Evolutionary conservation across 1,140 invertebrate genomes (phyloP).

Genomic region (Neodiprion lecontei): DNA sequence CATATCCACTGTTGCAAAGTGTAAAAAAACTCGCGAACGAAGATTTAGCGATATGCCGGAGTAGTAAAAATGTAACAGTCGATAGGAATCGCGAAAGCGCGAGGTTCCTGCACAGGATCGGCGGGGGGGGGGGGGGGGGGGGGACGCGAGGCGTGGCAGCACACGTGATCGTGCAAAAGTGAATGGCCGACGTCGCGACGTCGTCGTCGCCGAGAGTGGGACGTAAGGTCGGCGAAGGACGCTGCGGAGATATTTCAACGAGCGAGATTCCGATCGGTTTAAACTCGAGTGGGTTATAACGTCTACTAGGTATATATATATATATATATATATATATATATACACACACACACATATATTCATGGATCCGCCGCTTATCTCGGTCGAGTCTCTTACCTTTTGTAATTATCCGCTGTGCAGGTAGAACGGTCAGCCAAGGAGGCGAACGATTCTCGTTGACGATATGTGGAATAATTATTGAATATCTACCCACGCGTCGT

Average conservation of each 20-base stretch:
- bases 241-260: conserved; percentile 26
- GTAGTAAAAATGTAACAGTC: conserved; percentile 24
- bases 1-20: too few relatives aligned
- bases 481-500: too few relatives aligned
- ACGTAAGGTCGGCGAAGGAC: conserved; percentile 50
- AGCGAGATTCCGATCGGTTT: conserved; percentile 20
- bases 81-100: neutral
- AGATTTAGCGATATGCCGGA: neutral
- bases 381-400: neutral
- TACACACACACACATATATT: too few relatives aligned
- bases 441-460: neutral
- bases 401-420: neutral
- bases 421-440: neutral
- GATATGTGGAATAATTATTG: neutral
- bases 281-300: neutral
- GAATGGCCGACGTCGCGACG: conserved; percentile 7
- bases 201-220: conserved; percentile 21
- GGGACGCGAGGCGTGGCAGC: neutral
- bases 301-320: too few relatives aligned
- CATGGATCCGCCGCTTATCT: conserved; percentile 15
- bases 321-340: too few relatives aligned
- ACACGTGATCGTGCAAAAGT: neutral
- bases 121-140: conserved; percentile 24
- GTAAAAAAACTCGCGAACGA: too few relatives aligned
- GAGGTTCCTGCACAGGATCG: conserved; percentile 21